Conservation (phyloP, 1,140 invertebrate species). For the Drosophila pandora region DNA sequence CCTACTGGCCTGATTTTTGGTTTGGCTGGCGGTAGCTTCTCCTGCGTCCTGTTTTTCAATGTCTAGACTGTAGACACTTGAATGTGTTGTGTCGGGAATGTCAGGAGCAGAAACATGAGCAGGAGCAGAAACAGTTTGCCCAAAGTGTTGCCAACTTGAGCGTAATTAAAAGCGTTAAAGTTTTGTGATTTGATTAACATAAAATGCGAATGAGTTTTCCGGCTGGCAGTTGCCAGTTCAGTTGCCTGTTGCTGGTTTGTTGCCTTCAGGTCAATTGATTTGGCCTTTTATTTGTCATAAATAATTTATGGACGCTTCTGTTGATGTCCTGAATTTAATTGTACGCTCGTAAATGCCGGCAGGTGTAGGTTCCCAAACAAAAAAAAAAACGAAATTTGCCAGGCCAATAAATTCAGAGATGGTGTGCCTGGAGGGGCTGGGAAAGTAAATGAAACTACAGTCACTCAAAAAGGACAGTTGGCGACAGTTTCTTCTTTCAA, state of each 20-base stretch:
- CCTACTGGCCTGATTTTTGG: conserved; percentile 18
- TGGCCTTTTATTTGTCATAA: conserved; percentile 64
- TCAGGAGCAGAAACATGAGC: conserved; percentile 36
- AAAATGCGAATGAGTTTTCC: conserved; percentile 51
- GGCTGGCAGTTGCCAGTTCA: conserved; percentile 14
- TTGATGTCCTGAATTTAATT: conserved; percentile 56
- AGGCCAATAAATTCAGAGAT: conserved; percentile 6
- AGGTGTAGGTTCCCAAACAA: conserved; percentile 8
- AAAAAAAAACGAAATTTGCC: conserved; percentile 1
- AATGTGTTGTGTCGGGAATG: conserved; percentile 29
- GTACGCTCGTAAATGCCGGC: conserved; percentile 39
- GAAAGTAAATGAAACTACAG: conserved; percentile 1
- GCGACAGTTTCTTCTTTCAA: neutral
- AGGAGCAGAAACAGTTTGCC: conserved; percentile 13
- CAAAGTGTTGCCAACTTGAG: conserved; percentile 48
- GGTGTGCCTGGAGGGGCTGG: neutral
- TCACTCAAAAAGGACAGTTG: neutral
- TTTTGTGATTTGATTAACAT: conserved; percentile 66
- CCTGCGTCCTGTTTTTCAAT: conserved; percentile 3
- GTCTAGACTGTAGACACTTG: conserved; percentile 51
- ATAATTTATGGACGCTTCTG: conserved; percentile 51
- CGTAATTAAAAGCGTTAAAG: conserved; percentile 73
- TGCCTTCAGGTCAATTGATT: conserved; percentile 53
- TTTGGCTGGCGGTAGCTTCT: conserved; percentile 7
- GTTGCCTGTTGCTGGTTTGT: conserved; percentile 9